phyloP scores from a whole-genome alignment of 2,113 vertebrate genomes.

The Myocastor coypus region DNA sequence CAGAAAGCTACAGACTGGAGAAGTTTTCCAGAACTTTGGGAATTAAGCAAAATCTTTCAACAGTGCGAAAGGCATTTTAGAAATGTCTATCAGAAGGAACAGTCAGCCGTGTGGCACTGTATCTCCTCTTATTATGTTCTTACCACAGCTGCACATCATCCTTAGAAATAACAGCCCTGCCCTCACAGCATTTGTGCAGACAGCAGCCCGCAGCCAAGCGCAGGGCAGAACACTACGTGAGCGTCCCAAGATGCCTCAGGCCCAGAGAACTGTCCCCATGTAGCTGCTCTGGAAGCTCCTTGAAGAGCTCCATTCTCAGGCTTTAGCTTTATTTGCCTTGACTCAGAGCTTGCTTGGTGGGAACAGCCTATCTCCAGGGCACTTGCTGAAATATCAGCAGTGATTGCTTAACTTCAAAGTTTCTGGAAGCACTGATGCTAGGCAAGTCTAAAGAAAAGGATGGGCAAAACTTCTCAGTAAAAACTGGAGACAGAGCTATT shows the following conservation, averaged over 20 bases:
- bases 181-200: not conserved
- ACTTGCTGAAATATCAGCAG: constrained; percentile 11
- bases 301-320: not conserved
- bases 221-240: not conserved
- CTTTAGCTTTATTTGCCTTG: not conserved
- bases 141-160: not conserved
- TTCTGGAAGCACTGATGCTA: constrained; percentile 3
- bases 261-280: not conserved
- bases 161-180: not conserved
- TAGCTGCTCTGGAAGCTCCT: not conserved
- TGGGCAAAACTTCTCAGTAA: not conserved
- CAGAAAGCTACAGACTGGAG: not conserved
- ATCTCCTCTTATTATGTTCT: not conserved
- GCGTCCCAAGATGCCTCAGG: not conserved
- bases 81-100: not conserved
- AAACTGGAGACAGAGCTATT: not conserved
- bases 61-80: not conserved
- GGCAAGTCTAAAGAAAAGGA: not conserved
- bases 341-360: not conserved
- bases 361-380: not conserved
- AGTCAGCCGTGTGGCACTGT: not conserved
- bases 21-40: not conserved
- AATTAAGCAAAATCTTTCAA: not conserved
- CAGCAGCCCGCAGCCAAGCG: not conserved
- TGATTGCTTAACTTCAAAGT: constrained; percentile 5